Evolutionary conservation across 2,888 invertebrate species (phyloP), one percentile per base, ranked within the genome.

Genomic region (Ecliptopera silaceata): DNA sequence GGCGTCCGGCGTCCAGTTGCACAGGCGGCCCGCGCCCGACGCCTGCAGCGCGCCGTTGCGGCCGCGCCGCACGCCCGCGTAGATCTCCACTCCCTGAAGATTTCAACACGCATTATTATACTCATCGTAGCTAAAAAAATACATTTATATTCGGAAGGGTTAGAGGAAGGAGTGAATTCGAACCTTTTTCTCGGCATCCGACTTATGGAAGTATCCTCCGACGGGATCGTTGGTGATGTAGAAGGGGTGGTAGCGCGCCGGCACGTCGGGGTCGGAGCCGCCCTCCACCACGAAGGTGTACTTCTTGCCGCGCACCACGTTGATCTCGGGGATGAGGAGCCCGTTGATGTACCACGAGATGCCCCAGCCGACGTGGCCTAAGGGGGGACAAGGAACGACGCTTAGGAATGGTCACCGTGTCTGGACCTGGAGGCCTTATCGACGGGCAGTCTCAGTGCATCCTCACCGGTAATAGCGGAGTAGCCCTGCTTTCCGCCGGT

Each of bases 261-360:
- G 95, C 36, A 93, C 89, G 17, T 95, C 94, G 0, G 96, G 93
- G 82, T 98, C 94, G 36, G 93, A 88, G 15, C 98, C 98, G 0
- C 96, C 97, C 84, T 98, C 98, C 2, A 95, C 94, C 29, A 97
- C 95, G 80, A 98, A 97, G 0, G 96, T 97, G 82, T 98, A 98
- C 12, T 95, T 95, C 79, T 93, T 94, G 5, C 97, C 97, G 47
- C 97, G 93, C 0, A 98, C 96, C 36, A 98, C 95, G 77, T 97
- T 95, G 68, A 98, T 95, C 91, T 97, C 98, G 0, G 98, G 98
- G 66, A 98, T 97, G 12, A 98, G 92, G 2, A 98, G 92, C 0
- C 98, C 98, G 84, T 98, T 98, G 76, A 98, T 97, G 91, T 97
- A 98, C 97, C 97, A 98, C 0, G 96, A 95, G 62, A 97, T 96